Base-by-base conservation (phyloP, 2,888 invertebrate genomes). In the Chloromyia formosa region DNA sequence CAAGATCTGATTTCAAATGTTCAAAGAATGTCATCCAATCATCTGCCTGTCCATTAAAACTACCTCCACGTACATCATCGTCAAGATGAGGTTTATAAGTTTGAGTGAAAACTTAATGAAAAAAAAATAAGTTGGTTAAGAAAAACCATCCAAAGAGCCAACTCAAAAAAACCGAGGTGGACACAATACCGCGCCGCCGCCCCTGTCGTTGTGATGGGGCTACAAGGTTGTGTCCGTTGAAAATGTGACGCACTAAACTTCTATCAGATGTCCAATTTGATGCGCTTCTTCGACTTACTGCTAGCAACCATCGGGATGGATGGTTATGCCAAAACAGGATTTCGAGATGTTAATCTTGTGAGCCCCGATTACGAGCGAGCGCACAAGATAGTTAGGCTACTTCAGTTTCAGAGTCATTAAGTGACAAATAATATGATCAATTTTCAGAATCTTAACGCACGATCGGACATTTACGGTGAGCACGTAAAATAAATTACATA, bases 401-500 rank as follows among this genome's bases (percentile, higher is more conserved):
- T 66, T 66, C 66, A 66, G 66, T 66, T 66, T 66, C 66, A 66
- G 27, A 35, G 56, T 35, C 73, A 74, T 75, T 73, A 75, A 75
- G 73, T 69, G 75, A 75, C 73, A 75, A 75, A 75, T 64, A 75
- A 75, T 66, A 66, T 73, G 75, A 75, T 75, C 75, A 75, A 75
- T 75, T 75, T 75, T 75, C 73, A 73, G 68, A 66, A 66, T 75
- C 75, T 73, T 75, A 73, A 75, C 75, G 75, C 75, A 75, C 75
- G 75, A 75, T 74, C 73, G 71, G 56, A 54, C 56, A 69, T 56
- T 69, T 40, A 53, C 22, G 45, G 22, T 45, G 49, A 45, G 45
- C 49, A 49, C 35, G 66, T 66, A 66, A 49, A 66, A 35, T 49
- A 20, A 64, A 69, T 35, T 53, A 54, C 23, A 23, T 69, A 35